A percentile compares a stretch with the other conserved stretches of the same genome.
Evolutionary conservation across 1,140 invertebrate genomes (phyloP).

Genomic region (Diachasmimorpha longicaudata): DNA sequence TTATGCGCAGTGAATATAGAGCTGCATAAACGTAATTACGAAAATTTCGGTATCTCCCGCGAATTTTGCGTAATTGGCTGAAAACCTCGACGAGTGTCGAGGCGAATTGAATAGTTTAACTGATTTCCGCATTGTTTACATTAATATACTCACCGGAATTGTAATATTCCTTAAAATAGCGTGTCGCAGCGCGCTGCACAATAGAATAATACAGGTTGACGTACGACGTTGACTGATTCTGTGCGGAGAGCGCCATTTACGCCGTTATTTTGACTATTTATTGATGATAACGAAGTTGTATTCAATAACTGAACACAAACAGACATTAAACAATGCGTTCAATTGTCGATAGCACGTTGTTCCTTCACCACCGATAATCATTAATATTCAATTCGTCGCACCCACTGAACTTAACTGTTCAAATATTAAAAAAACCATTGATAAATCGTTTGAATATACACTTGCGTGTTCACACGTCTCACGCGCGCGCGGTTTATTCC

Average conservation of each 20-base stretch:
- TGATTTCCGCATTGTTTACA: neutral
- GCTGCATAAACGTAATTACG: too few species aligned
- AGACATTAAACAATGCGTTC: neutral
- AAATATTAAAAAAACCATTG: neutral
- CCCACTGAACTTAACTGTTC: neutral
- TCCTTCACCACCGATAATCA: neutral
- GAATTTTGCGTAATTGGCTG: too few species aligned
- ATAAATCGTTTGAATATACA: neutral
- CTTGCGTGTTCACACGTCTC: conserved; percentile 21
- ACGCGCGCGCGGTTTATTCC: conserved; percentile 32
- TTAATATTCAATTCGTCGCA: neutral
- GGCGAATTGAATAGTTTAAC: too few species aligned
- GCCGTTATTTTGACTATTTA: conserved; percentile 40
- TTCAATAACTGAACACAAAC: neutral
- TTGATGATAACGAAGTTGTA: neutral
- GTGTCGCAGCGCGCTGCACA: conserved; percentile 62
- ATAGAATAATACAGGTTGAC: conserved; percentile 64
- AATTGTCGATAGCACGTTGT: too few species aligned
- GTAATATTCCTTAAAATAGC: conserved; percentile 65
- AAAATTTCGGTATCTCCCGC: too few species aligned
- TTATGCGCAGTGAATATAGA: too few species aligned
- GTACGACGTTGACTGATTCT: conserved; percentile 62
- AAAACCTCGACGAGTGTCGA: too few species aligned
- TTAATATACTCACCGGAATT: conserved; percentile 59
- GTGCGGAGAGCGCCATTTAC: conserved; percentile 64